These are phyloP conservation scores for Anguilla anguilla DNA, from an alignment of 2,797 vertebrate species.

Conservation along the genomic window DNA sequence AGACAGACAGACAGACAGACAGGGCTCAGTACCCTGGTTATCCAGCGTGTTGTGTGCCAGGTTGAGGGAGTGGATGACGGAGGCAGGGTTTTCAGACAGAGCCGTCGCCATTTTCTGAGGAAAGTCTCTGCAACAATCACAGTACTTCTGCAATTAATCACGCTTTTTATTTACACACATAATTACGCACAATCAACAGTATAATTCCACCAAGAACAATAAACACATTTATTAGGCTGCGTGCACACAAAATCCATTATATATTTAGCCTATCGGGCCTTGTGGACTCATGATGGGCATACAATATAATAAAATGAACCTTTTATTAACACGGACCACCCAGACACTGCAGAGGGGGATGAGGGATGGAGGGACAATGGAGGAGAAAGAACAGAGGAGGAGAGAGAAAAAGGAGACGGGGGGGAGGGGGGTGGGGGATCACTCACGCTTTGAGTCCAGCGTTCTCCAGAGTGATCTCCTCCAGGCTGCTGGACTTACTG, in stretches of 20 bases:
- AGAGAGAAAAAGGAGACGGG: neutral
- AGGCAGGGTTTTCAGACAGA: constrained; percentile 84
- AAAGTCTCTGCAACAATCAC: constrained; percentile 77
- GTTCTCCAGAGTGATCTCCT: constrained; percentile 90
- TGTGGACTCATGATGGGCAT: too few relatives aligned
- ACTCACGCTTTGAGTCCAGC: constrained; percentile 88
- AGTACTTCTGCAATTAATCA: neutral
- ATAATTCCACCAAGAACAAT: neutral
- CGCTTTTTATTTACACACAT: too few relatives aligned
- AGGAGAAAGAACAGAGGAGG: constrained; percentile 9
- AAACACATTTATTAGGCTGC: neutral
- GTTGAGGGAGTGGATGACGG: constrained; percentile 85
- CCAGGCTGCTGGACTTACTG: constrained; percentile 88
- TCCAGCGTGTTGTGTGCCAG: constrained; percentile 89
- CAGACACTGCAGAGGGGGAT: neutral
- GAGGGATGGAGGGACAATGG: constrained; percentile 30
- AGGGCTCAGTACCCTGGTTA: constrained; percentile 79
- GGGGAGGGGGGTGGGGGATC: neutral
- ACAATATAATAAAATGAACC: too few relatives aligned
- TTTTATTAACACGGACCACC: too few relatives aligned
- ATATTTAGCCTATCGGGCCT: too few relatives aligned
- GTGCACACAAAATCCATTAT: neutral
- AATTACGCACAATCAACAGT: too few relatives aligned
- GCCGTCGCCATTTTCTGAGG: constrained; percentile 88
- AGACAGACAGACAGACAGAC: neutral